phyloP scores from a whole-genome alignment of 1,140 invertebrate species.

The Calycopis cecrops region DNA sequence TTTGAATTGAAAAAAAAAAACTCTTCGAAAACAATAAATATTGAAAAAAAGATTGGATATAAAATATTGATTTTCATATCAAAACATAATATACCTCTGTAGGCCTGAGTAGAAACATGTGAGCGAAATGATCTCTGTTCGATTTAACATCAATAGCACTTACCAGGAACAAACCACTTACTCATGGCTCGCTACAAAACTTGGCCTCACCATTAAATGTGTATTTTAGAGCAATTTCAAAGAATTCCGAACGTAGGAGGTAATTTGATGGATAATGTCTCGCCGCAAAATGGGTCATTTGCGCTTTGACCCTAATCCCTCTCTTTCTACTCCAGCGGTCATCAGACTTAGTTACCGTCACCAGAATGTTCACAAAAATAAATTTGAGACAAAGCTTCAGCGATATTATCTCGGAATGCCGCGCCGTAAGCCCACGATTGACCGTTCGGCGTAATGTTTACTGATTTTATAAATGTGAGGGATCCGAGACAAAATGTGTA shows the following conservation, averaged over 20 bases:
- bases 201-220: no score
- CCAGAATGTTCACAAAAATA: slow-evolving; percentile 10
- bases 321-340: slow-evolving; percentile 10
- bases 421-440: background rate
- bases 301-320: slow-evolving; percentile 11
- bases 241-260: slow-evolving; percentile 8
- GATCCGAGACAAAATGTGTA: background rate
- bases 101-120: no score
- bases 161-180: no score
- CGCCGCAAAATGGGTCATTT: slow-evolving; percentile 11
- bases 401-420: slow-evolving; percentile 3
- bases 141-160: no score
- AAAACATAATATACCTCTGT: no score
- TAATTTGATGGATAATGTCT: slow-evolving; percentile 14
- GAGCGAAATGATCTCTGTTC: no score
- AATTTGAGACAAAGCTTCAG: background rate
- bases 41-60: no score
- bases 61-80: no score
- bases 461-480: background rate
- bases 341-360: slow-evolving; percentile 10
- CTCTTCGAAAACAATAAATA: no score
- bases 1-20: no score
- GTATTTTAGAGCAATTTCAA: background rate
- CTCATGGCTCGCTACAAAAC: no score
- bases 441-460: slow-evolving; percentile 6